Percentiles rank a stretch among this genome's conserved stretches.
Conservation (phyloP, 2,888 invertebrate species). For the Silvanus unidentatus region DNA sequence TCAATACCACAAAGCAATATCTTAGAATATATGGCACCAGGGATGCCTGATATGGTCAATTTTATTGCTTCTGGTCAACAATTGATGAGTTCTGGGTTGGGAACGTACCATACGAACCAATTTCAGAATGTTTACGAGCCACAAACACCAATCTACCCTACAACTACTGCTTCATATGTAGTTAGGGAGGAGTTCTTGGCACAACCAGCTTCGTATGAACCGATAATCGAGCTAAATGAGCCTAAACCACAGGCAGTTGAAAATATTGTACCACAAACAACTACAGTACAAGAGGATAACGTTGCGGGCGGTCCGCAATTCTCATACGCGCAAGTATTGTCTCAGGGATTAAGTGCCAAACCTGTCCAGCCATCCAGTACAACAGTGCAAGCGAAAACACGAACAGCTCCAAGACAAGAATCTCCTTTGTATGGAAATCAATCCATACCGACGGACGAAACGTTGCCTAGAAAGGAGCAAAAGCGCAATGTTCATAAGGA, state of each 20-base stretch:
- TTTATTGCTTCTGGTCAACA: conserved; percentile 49
- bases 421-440: conserved; percentile 34
- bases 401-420: conserved; percentile 32
- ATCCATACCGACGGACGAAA: conserved; percentile 34
- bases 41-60: conserved; percentile 48
- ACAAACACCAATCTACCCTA: no score
- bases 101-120: conserved; percentile 41
- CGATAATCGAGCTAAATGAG: conserved; percentile 4
- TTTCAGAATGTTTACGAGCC: conserved; percentile 10
- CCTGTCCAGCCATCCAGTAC: conserved; percentile 55
- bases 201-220: neutral
- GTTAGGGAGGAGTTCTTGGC: neutral
- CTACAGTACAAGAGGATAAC: conserved; percentile 2
- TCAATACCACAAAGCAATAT: conserved; percentile 33
- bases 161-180: neutral
- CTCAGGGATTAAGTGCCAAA: conserved; percentile 53
- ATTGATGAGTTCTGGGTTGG: conserved; percentile 48
- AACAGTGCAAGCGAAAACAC: conserved; percentile 30
- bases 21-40: conserved; percentile 48
- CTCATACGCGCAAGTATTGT: conserved; percentile 67
- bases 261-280: neutral
- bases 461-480: conserved; percentile 38
- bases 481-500: conserved; percentile 29
- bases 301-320: conserved; percentile 39
- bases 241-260: neutral